These are phyloP conservation scores for Alectura lathami DNA, from an alignment of 2,113 vertebrate species.

Conservation along the genomic window DNA sequence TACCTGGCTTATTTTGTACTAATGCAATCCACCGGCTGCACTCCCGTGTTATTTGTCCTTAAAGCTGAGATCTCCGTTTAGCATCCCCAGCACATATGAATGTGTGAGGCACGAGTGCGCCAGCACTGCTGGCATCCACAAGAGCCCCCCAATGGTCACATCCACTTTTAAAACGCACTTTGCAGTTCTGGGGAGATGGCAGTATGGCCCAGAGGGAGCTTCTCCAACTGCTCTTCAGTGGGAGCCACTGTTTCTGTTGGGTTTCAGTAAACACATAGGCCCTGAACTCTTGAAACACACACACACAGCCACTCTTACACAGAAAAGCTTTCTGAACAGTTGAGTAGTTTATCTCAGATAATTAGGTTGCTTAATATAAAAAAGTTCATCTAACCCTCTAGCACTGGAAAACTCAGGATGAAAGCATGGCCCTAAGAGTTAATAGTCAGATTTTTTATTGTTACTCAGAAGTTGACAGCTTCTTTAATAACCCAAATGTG, in stretches of 20 bases:
- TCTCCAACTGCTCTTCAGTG: not conserved
- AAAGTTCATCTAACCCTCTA: not conserved
- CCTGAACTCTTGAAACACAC: constrained; percentile 15
- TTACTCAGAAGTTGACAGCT: not conserved
- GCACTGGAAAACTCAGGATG: constrained; percentile 47
- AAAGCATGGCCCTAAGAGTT: constrained; percentile 34
- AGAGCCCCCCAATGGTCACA: not conserved
- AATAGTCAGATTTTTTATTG: not conserved
- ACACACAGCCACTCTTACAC: not conserved
- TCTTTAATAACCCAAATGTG: not conserved
- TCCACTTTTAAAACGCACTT: not conserved
- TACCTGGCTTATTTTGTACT: fast-evolving
- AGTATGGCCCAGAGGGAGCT: not conserved
- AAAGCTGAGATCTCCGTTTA: not conserved
- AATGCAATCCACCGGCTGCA: not conserved
- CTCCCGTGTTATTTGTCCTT: not conserved
- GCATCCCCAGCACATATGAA: fast-evolving
- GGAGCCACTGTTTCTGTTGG: not conserved
- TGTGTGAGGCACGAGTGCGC: not conserved
- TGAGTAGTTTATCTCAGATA: not conserved
- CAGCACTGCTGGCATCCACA: fast-evolving
- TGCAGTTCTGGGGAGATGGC: not conserved
- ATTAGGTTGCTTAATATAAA: constrained; percentile 23
- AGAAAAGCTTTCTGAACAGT: constrained; percentile 5
- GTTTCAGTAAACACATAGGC: not conserved